Conservation (phyloP, 2,888 invertebrate species). For the Standfussiana lucernea region DNA sequence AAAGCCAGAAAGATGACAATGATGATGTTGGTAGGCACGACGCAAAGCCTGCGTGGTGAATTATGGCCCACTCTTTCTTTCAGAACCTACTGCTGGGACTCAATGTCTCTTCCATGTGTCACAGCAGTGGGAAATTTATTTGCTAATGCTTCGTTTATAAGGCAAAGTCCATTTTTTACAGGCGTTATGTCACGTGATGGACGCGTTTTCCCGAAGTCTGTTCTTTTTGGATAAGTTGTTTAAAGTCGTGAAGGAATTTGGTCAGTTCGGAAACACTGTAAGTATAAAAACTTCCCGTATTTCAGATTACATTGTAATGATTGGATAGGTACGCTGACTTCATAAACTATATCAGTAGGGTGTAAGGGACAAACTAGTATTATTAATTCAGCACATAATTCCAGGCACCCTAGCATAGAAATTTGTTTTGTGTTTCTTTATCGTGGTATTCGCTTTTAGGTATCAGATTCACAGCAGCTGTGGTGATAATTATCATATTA, state of each 20-base stretch:
- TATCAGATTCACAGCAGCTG: too few relatives aligned
- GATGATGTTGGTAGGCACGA: background rate
- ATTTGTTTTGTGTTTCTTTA: background rate
- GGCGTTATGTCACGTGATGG: slow-evolving; percentile 9
- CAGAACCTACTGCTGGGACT: background rate
- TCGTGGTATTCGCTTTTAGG: background rate
- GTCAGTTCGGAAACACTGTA: background rate
- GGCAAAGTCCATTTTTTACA: slow-evolving; percentile 9
- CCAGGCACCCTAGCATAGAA: too few relatives aligned
- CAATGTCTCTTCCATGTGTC: background rate
- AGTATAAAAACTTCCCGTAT: too few relatives aligned
- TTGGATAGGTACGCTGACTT: background rate
- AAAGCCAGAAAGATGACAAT: background rate
- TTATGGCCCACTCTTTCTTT: background rate
- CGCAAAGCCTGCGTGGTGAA: background rate
- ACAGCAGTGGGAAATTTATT: too few relatives aligned
- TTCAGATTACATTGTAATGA: too few relatives aligned
- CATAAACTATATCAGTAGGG: too few relatives aligned
- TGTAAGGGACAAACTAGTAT: too few relatives aligned
- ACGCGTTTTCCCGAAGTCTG: slow-evolving; percentile 1
- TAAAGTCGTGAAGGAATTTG: background rate
- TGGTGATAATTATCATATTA: too few relatives aligned
- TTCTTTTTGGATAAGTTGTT: slow-evolving; percentile 5
- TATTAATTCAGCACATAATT: too few relatives aligned
- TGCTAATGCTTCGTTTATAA: background rate